phyloP scores from a whole-genome alignment of 2,113 vertebrate genomes.

The zebrafish (Danio rerio) region GRCz12tu NC_133200.1:26174501-26175000 shows the following conservation, averaged over 20 bases:
- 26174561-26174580: background rate
- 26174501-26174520: background rate
- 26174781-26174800: too few species aligned
- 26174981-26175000: too few species aligned
- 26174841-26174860: too few species aligned
- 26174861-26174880: too few species aligned
- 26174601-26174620: background rate
- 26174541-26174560: background rate
- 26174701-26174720: slow-evolving; percentile 12
- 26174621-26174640: background rate
- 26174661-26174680: slow-evolving; percentile 18
- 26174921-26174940: too few species aligned
- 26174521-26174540: background rate
- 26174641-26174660: slow-evolving; percentile 25
- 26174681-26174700: slow-evolving; percentile 20
- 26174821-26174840: too few species aligned
- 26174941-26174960: too few species aligned
- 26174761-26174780: too few species aligned
- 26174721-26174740: background rate
- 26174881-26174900: too few species aligned
- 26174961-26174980: too few species aligned
- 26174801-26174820: too few species aligned
- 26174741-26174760: background rate
- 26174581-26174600: background rate
- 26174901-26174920: too few species aligned